A percentile compares a stretch with the other conserved stretches of the same genome.
These are phyloP conservation scores for Plutomurus gul DNA, from an alignment of 1,140 invertebrate species.

Conservation along the genomic window DNA sequence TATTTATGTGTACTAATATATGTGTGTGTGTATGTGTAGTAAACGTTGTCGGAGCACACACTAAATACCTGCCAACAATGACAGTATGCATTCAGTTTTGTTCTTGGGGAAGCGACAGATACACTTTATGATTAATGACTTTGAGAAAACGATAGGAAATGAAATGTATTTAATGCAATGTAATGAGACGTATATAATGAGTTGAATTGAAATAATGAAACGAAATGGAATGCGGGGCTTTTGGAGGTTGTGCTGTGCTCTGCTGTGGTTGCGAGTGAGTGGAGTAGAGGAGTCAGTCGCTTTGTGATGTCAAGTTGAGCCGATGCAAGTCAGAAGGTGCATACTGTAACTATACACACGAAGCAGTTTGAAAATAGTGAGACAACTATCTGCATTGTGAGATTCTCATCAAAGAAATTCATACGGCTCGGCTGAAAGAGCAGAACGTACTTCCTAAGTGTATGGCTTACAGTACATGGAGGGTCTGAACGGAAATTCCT, in stretches of 20 bases:
- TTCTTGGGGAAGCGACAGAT: slow-evolving; percentile 2
- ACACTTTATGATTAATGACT: slow-evolving; percentile 17
- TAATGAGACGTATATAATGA: slow-evolving; percentile 13
- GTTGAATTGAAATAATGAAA: slow-evolving; percentile 25
- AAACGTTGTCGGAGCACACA: no score
- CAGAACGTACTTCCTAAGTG: slow-evolving; percentile 1
- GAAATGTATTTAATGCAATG: slow-evolving; percentile 1
- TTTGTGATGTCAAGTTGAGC: neutral
- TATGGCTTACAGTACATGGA: no score
- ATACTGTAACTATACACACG: no score
- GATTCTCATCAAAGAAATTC: neutral
- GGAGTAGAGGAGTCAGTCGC: neutral
- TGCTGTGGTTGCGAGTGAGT: no score
- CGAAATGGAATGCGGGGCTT: slow-evolving; percentile 26
- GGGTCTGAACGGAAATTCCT: slow-evolving; percentile 6
- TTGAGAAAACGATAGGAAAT: slow-evolving; percentile 17
- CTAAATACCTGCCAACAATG: no score
- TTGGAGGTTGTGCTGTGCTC: no score
- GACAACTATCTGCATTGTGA: no score
- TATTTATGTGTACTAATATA: no score
- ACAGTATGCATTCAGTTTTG: no score
- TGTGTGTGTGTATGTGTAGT: no score
- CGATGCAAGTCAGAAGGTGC: no score
- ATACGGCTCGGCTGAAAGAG: neutral
- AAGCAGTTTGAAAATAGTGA: no score